These are phyloP conservation scores for Amaurobius ferox DNA, from an alignment of 2,888 invertebrate species.

Conservation along the genomic window DNA sequence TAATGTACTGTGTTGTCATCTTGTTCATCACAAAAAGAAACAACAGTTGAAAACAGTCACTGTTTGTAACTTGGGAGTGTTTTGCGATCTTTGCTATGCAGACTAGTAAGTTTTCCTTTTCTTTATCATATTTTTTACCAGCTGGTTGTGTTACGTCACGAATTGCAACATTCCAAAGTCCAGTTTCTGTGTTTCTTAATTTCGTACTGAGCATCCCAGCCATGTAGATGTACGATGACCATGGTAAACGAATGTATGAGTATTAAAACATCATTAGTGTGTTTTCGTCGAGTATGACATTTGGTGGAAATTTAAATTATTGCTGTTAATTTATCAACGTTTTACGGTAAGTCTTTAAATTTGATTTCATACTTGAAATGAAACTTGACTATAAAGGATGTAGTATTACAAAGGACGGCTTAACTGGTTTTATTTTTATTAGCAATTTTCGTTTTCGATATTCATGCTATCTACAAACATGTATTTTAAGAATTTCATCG, in stretches of 20 bases:
- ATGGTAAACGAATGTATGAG: not conserved
- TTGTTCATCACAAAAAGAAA: not conserved
- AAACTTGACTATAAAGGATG: no score
- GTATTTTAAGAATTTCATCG: no score
- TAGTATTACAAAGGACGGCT: no score
- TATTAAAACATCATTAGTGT: not conserved
- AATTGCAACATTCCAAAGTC: constrained; percentile 68
- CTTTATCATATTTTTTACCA: constrained; percentile 19
- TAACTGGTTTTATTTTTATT: not conserved
- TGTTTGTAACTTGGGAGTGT: not conserved
- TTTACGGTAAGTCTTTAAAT: constrained; percentile 1
- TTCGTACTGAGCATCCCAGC: constrained; percentile 43
- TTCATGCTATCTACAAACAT: not conserved
- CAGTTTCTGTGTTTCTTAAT: constrained; percentile 53
- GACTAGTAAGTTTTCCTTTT: constrained; percentile 38
- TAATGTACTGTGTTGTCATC: not conserved
- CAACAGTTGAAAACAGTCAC: not conserved
- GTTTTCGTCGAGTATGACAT: not conserved
- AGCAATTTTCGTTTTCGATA: not conserved
- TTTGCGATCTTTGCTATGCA: constrained; percentile 13
- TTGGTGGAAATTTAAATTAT: not conserved
- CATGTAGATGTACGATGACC: constrained; percentile 57
- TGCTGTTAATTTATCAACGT: not conserved
- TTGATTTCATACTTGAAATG: no score
- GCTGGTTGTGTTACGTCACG: constrained; percentile 68